Evolutionary conservation across 2,797 vertebrate species (phyloP), one percentile per base, ranked within the genome.

Genomic region (Sebastes wilsoni): DNA sequence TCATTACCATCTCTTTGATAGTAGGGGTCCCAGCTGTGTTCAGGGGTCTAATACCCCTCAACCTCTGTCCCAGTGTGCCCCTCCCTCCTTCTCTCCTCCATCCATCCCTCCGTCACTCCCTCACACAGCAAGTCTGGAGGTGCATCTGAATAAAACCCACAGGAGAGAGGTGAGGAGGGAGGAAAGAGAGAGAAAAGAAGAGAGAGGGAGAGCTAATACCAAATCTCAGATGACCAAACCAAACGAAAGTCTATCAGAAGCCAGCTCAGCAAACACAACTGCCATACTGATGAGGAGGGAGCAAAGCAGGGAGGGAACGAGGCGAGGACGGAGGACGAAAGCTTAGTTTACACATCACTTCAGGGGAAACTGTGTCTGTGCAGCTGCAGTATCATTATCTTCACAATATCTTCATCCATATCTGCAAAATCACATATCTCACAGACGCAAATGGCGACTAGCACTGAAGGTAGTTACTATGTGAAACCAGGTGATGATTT

Each of bases 1-100:
- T 90, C 88, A 90, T 93, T 93, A 91, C 79, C 88, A 89, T 93
- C 78, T 90, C 89, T 92, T 90, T 92, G 90, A 92, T 87, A 90
- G 85, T 46, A 10, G 64, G 79, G 81, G 87, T 88, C 91, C 82
- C 87, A 86, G 89, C 88, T 88, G 91, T 77, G 77, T 80, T 75
- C 64, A 67, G 30, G 72, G 75, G 80, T 81, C 85, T 84, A 83
- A 87, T 85, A 87, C 83, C 85, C 79, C 72, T 80, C 85, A 86
- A 84, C 85, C 89, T 80, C 79, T 87, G 83, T 84, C 80, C 81
- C 74, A 77, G 25, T 78, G 73, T 79, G 36, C 74, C 69, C 73
- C 75, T 77, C 69, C 73, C 68, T 75, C 71, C 66, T 25, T 72
- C 74, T 30, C 61, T 49, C 67, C 76, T 81, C 72, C 58, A n/a